These are phyloP conservation scores for Agapornis canus DNA, from an alignment of 2,797 vertebrate genomes.

Conservation along the genomic window DNA sequence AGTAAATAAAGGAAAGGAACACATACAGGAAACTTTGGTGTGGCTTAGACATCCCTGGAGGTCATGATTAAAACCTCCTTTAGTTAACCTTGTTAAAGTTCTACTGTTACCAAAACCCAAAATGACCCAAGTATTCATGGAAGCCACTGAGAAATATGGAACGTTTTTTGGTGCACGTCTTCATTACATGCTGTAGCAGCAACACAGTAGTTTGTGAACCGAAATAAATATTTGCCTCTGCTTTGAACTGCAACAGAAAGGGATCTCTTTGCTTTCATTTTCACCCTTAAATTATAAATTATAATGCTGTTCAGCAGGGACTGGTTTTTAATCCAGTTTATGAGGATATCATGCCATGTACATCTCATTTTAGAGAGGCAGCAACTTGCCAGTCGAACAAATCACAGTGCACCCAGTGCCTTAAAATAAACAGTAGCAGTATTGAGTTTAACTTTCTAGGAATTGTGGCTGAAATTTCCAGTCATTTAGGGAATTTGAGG, in stretches of 20 bases:
- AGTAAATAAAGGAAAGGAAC: not conserved
- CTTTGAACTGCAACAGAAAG: not conserved
- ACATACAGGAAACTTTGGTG: not conserved
- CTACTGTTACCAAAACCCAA: not conserved
- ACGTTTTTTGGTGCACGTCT: not conserved
- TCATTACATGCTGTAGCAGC: not conserved
- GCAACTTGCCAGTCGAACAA: not conserved
- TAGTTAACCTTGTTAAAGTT: conserved; percentile 26
- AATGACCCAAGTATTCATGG: not conserved
- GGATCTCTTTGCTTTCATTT: conserved; percentile 5
- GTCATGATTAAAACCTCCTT: not conserved
- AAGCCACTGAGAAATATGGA: not conserved
- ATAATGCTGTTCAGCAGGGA: not conserved
- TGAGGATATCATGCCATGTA: not conserved
- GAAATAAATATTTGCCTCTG: conserved; percentile 26
- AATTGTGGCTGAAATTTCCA: conserved; percentile 3
- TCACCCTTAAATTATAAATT: conserved; percentile 29
- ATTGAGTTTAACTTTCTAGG: conserved; percentile 15
- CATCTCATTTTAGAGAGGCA: not conserved
- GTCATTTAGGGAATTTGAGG: not conserved
- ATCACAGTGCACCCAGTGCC: not conserved
- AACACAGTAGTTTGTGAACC: not conserved
- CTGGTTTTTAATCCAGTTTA: not conserved
- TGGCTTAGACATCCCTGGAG: not conserved
- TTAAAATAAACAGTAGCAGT: not conserved